Percentiles rank a stretch among this genome's conserved stretches.
These are phyloP conservation scores for Drosophila nasuta DNA, from an alignment of 1,140 invertebrate species.

Conservation along the genomic window DNA sequence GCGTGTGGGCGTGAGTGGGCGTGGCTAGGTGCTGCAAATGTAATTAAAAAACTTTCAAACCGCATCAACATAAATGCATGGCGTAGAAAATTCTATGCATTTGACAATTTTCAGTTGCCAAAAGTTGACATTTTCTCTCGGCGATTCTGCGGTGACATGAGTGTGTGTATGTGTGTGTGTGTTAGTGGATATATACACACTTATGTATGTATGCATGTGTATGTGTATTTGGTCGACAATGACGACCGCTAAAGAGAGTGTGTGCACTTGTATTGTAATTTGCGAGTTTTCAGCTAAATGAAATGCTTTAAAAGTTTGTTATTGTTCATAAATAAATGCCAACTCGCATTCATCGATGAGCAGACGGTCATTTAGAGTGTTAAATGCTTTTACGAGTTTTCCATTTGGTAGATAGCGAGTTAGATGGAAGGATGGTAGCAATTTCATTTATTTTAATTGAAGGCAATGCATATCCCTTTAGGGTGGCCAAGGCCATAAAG, in stretches of 20 bases:
- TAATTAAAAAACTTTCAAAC: constrained; percentile 82
- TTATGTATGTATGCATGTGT: constrained; percentile 15
- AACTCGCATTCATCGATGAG: constrained; percentile 63
- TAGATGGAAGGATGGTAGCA: neutral
- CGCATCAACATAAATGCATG: constrained; percentile 81
- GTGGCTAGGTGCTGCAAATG: constrained; percentile 61
- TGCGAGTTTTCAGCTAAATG: constrained; percentile 64
- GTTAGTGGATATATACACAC: too few relatives aligned
- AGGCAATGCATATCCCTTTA: constrained; percentile 24
- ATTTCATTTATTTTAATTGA: constrained; percentile 79
- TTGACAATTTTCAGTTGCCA: constrained; percentile 78
- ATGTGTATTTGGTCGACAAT: constrained; percentile 18
- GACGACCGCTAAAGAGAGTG: constrained; percentile 62
- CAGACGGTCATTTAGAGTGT: constrained; percentile 52
- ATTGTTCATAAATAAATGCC: constrained; percentile 73
- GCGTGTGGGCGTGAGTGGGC: constrained; percentile 13
- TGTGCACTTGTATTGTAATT: constrained; percentile 40
- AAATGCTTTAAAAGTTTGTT: constrained; percentile 74
- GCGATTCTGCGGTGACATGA: constrained; percentile 6
- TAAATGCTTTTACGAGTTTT: constrained; percentile 54
- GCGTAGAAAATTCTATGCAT: constrained; percentile 75
- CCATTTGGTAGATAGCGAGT: too few relatives aligned
- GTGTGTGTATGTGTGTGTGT: constrained; percentile 10
- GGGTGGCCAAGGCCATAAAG: constrained; percentile 42
- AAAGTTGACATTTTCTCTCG: constrained; percentile 71